Evolutionary conservation across 2,113 vertebrate species (phyloP).

Genomic region (Cryptotis parvus): DNA sequence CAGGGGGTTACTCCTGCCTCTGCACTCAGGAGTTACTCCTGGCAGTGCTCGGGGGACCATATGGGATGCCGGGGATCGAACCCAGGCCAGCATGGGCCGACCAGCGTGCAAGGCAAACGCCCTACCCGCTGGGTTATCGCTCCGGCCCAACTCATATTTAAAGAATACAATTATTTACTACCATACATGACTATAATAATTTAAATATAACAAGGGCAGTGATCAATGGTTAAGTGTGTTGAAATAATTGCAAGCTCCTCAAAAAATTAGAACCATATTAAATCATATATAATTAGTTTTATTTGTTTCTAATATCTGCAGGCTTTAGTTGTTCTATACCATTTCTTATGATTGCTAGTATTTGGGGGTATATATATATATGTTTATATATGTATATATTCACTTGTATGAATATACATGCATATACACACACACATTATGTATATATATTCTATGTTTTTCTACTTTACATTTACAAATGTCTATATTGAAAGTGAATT

Average conservation of each 20-base stretch:
- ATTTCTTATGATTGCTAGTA: not conserved
- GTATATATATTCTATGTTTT: not conserved
- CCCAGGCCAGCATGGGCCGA: no score
- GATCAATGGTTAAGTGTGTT: not conserved
- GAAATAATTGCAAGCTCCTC: not conserved
- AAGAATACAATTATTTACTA: not conserved
- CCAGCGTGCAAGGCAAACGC: no score
- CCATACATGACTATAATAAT: not conserved
- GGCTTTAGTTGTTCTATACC: not conserved
- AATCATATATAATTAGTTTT: not conserved
- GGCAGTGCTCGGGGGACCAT: no score
- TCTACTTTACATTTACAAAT: not conserved
- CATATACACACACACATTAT: no score
- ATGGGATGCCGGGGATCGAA: no score
- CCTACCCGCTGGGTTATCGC: no score
- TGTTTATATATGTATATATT: no score
- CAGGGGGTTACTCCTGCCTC: no score
- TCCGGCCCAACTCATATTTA: no score
- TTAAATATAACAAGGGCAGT: not conserved
- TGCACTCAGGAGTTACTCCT: no score
- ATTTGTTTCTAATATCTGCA: not conserved
- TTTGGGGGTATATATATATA: not conserved
- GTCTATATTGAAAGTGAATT: slow-evolving; percentile 1
- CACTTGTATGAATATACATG: no score
- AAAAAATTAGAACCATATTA: slow-evolving; percentile 35